Percentiles rank a stretch among this genome's conserved stretches.
These are phyloP conservation scores for Brachylomia viminalis DNA, from an alignment of 2,888 invertebrate species.

Conservation along the genomic window DNA sequence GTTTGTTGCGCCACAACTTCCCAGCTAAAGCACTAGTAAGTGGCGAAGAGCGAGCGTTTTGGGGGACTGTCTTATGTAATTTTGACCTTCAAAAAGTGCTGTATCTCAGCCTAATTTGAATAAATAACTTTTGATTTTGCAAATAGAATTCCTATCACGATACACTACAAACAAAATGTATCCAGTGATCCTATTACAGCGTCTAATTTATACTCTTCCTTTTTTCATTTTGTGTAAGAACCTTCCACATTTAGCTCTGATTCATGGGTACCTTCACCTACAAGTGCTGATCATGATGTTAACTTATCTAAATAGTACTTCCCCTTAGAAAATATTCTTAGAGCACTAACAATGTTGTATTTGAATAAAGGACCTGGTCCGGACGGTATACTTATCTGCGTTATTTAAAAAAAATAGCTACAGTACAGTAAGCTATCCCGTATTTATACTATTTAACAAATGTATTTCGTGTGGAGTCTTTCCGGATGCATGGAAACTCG, in stretches of 20 bases:
- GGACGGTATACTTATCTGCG: background rate
- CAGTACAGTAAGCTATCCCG: too few species aligned
- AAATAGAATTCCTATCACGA: too few species aligned
- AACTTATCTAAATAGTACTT: background rate
- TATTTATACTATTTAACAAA: too few species aligned
- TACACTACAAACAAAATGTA: background rate
- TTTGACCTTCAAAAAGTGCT: too few species aligned
- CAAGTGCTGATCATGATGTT: background rate
- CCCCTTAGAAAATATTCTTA: background rate
- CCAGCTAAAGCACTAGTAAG: too few species aligned
- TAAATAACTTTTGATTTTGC: too few species aligned
- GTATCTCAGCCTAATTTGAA: too few species aligned
- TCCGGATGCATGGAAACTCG: too few species aligned
- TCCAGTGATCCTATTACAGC: background rate
- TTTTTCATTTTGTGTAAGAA: background rate
- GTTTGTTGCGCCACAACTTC: too few species aligned
- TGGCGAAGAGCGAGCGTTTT: too few species aligned
- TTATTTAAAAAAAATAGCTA: background rate
- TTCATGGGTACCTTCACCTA: background rate
- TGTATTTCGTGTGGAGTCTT: too few species aligned
- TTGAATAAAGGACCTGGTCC: background rate
- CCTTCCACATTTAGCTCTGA: background rate
- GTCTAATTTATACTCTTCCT: background rate
- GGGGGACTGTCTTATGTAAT: too few species aligned
- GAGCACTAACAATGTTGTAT: background rate